These are phyloP conservation scores for Megaceryle maxima DNA, from an alignment of 2,113 vertebrate genomes.

Conservation along the genomic window DNA sequence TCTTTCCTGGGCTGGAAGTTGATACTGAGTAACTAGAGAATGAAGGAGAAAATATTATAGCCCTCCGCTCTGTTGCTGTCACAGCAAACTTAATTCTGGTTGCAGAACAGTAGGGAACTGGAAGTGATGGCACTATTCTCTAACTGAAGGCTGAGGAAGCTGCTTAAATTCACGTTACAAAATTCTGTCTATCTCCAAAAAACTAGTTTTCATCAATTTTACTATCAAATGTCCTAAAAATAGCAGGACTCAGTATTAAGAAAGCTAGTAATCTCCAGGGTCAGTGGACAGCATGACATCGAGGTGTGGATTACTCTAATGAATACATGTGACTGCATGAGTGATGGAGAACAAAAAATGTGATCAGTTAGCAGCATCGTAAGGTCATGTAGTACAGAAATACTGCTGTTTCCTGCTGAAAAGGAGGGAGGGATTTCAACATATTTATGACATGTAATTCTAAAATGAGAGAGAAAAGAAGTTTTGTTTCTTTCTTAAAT, in stretches of 20 bases:
- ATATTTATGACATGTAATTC: not conserved
- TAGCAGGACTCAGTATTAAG: not conserved
- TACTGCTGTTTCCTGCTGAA: not conserved
- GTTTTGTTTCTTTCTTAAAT: not conserved
- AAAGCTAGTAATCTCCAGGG: not conserved
- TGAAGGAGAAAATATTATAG: not conserved
- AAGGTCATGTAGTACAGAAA: not conserved
- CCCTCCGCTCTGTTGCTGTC: not conserved
- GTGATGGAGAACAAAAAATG: not conserved
- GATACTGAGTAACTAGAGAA: not conserved
- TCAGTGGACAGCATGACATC: not conserved
- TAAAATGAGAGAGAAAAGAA: not conserved
- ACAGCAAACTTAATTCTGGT: not conserved
- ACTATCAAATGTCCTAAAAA: not conserved
- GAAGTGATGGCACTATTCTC: not conserved
- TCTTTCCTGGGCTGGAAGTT: not conserved
- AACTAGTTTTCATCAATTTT: not conserved
- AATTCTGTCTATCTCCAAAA: not conserved
- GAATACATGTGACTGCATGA: not conserved
- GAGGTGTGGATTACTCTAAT: not conserved
- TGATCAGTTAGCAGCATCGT: not conserved
- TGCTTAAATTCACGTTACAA: not conserved
- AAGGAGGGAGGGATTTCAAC: not conserved
- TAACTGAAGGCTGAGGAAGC: rapidly evolving
- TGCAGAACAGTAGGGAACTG: not conserved